These are phyloP conservation scores for Cherax quadricarinatus DNA, from an alignment of 1,140 invertebrate genomes.

Conservation along the genomic window DNA sequence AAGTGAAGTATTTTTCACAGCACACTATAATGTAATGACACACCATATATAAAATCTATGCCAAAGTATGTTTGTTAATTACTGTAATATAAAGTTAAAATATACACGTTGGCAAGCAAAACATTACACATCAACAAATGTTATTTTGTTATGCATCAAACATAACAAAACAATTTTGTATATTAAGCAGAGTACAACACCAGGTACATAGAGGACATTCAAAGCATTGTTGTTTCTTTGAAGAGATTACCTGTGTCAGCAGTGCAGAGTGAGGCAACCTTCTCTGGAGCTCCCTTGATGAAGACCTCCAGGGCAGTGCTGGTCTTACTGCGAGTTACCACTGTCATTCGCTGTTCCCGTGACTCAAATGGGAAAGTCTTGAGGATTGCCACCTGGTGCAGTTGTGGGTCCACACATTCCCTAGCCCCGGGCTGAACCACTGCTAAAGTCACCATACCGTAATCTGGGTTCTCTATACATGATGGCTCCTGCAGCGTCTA, in stretches of 20 bases:
- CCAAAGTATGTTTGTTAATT: no score
- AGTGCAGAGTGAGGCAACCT: slow-evolving; percentile 77
- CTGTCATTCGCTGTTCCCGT: slow-evolving; percentile 78
- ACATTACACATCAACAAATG: no score
- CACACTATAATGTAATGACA: no score
- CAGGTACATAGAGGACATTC: no score
- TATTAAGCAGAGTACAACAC: no score
- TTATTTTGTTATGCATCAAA: no score
- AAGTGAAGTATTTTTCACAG: no score
- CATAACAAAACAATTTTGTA: no score
- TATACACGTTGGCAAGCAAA: no score
- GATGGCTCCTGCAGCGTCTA: slow-evolving; percentile 63
- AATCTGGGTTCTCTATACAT: slow-evolving; percentile 72
- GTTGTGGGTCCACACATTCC: slow-evolving; percentile 23
- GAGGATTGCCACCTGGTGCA: slow-evolving; percentile 76
- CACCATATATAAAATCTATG: no score
- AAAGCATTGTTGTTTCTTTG: no score
- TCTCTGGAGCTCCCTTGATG: slow-evolving; percentile 79
- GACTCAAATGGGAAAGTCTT: slow-evolving; percentile 80
- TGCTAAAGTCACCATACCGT: slow-evolving; percentile 71
- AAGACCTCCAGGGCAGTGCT: slow-evolving; percentile 76
- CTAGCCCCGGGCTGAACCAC: slow-evolving; percentile 67
- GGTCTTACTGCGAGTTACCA: slow-evolving; percentile 76
- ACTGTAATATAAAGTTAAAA: no score
- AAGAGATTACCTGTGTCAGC: slow-evolving; percentile 76